Conservation (phyloP, 1,140 invertebrate genomes). For the Ericerus pela region DNA sequence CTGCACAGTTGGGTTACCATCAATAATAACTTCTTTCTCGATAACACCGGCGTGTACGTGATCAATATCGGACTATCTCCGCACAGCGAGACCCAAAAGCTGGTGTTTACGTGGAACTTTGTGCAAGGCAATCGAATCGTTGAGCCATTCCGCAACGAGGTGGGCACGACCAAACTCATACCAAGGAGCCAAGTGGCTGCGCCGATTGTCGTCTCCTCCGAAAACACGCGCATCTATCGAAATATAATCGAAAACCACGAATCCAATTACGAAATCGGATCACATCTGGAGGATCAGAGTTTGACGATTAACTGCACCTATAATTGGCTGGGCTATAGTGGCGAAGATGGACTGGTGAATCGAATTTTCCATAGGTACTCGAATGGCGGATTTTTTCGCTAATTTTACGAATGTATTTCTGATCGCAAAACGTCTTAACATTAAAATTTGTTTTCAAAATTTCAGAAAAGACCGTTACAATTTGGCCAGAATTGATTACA, state of each 20-base stretch:
- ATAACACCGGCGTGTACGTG: conserved; percentile 75
- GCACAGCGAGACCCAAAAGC: conserved; percentile 59
- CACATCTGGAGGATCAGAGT: conserved; percentile 86
- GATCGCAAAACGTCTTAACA: conserved; percentile 2
- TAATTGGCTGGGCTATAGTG: conserved; percentile 78
- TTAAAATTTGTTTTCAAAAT: conserved; percentile 21
- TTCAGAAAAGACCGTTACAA: conserved; percentile 77
- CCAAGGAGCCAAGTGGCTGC: conserved; percentile 78
- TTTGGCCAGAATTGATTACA: conserved; percentile 68
- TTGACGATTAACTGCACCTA: conserved; percentile 81
- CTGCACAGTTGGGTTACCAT: conserved; percentile 56
- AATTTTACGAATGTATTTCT: background rate
- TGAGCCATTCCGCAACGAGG: conserved; percentile 60
- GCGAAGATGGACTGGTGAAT: conserved; percentile 61
- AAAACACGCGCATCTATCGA: conserved; percentile 74
- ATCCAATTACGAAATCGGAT: conserved; percentile 85
- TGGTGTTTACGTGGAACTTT: conserved; percentile 79
- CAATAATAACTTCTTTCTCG: conserved; percentile 73
- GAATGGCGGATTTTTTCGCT: conserved; percentile 17
- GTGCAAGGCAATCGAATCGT: conserved; percentile 69
- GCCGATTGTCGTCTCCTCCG: conserved; percentile 73
- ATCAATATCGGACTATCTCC: conserved; percentile 74
- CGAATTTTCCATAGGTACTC: conserved; percentile 67
- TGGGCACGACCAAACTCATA: conserved; percentile 41
- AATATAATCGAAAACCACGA: conserved; percentile 87